Conservation (phyloP, 2,888 invertebrate genomes). For the Agrilus cyanescens region DNA sequence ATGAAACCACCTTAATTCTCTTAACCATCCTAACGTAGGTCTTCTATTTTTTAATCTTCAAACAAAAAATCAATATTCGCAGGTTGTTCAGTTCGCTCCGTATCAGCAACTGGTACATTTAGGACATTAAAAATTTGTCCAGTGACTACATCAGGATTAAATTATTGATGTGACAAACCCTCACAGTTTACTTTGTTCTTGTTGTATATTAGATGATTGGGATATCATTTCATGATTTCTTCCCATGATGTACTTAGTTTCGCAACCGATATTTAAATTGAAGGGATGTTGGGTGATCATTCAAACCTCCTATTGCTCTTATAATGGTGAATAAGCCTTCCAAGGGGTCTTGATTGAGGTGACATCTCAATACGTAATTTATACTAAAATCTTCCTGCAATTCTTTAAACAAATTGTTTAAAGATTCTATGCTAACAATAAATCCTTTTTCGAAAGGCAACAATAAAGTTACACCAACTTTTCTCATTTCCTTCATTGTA, state of each 20-base stretch:
- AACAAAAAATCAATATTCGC: too few relatives aligned
- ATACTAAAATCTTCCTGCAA: constrained; percentile 8
- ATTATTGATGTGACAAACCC: too few relatives aligned
- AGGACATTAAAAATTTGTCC: too few relatives aligned
- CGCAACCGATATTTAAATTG: constrained; percentile 16
- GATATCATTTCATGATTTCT: constrained; percentile 15
- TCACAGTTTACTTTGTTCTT: not conserved
- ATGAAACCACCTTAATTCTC: constrained; percentile 18
- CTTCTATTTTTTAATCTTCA: too few relatives aligned
- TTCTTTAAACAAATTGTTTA: constrained; percentile 8
- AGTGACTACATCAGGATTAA: too few relatives aligned
- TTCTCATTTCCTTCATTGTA: too few relatives aligned
- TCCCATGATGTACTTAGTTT: constrained; percentile 10
- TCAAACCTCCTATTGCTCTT: constrained; percentile 12
- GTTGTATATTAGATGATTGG: constrained; percentile 11
- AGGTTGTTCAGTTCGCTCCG: too few relatives aligned
- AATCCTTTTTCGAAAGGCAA: too few relatives aligned
- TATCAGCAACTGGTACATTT: too few relatives aligned
- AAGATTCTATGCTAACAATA: not conserved
- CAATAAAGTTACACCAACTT: too few relatives aligned
- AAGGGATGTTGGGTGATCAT: constrained; percentile 14
- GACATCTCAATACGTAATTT: constrained; percentile 11
- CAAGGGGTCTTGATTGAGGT: constrained; percentile 12
- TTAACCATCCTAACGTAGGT: constrained; percentile 13
- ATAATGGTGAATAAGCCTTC: constrained; percentile 15